Base-by-base conservation (phyloP, 2,113 vertebrate genomes). In the Neogale vison region DNA sequence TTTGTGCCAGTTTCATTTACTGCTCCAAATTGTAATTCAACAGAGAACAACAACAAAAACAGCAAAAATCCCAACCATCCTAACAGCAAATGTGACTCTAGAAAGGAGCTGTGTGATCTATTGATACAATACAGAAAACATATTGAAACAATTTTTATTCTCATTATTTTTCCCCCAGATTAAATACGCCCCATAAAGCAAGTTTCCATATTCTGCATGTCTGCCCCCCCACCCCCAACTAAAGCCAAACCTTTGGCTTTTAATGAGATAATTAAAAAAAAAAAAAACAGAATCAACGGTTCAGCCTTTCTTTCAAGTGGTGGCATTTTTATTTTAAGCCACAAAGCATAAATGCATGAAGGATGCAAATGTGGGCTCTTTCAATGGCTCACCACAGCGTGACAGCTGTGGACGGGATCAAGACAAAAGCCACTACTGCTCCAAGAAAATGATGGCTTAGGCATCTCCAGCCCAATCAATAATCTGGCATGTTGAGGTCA, bases 81-180 rank as follows among this genome's bases (percentile, higher is more conserved):
- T 92, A 65, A 89, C 82, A 83, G 95, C 92, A 94, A 97, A 87
- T 84, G 42, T 89, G 96, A 92, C 97, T 98, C 97, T 95, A 98
- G 96, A 97, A 98, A 98, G 84, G 97, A 96, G 96, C 98, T 97
- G 72, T 80, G 96, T 98, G 98, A 98, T 98, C 72, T 94, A 99
- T 98, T 84, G 96, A 93, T 89, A 98, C 97, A 98, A 98, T 98
- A 98, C 96, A 96, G 97, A 97, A 98, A 98, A 96, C 97, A 98
- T 98, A 98, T 98, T 98, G 98, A 98, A 98, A 98, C 93, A 34
- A 98, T 97, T 98, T 99, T 99, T 95, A 98, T 98, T 98, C 97
- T 98, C 97, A 95, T 45, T 98, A 98, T 98, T 98, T 98, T 91
- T 50, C 34, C 88, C 97, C 84, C 93, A 98, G 98, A 98, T 98